These are phyloP conservation scores for Agrochola lychnidis DNA, from an alignment of 2,888 invertebrate genomes.

Conservation along the genomic window DNA sequence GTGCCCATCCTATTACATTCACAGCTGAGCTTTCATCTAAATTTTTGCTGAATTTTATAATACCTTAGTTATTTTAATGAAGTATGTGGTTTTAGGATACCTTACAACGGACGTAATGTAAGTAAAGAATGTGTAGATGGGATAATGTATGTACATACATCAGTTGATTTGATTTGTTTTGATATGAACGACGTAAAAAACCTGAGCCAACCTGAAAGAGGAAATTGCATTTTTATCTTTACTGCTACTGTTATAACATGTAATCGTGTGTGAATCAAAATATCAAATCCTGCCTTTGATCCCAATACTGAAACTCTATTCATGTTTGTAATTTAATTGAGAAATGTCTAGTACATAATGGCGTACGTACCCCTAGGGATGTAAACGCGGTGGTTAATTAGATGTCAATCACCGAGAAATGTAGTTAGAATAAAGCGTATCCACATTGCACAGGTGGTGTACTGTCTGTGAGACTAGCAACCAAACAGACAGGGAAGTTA, in stretches of 20 bases:
- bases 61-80: constrained; percentile 67
- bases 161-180: constrained; percentile 36
- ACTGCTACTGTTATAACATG: constrained; percentile 23
- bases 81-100: constrained; percentile 62
- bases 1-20: constrained; percentile 78
- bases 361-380: constrained; percentile 34
- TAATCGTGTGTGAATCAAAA: constrained; percentile 27
- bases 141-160: constrained; percentile 26
- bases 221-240: constrained; percentile 51
- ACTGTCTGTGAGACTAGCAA: constrained; percentile 25
- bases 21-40: constrained; percentile 77
- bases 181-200: constrained; percentile 26
- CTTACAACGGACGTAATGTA: constrained; percentile 23
- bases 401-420: constrained; percentile 58
- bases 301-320: constrained; percentile 1
- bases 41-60: constrained; percentile 67
- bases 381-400: constrained; percentile 56
- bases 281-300: constrained; percentile 29
- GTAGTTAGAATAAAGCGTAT: constrained; percentile 49
- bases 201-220: constrained; percentile 16
- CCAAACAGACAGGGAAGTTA: constrained; percentile 10
- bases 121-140: constrained; percentile 19
- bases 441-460: constrained; percentile 39
- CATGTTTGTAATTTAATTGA: constrained; percentile 41
- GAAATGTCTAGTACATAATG: constrained; percentile 29